Base-by-base conservation (phyloP, 2,797 vertebrate genomes). In the Tragelaphus eurycerus region DNA sequence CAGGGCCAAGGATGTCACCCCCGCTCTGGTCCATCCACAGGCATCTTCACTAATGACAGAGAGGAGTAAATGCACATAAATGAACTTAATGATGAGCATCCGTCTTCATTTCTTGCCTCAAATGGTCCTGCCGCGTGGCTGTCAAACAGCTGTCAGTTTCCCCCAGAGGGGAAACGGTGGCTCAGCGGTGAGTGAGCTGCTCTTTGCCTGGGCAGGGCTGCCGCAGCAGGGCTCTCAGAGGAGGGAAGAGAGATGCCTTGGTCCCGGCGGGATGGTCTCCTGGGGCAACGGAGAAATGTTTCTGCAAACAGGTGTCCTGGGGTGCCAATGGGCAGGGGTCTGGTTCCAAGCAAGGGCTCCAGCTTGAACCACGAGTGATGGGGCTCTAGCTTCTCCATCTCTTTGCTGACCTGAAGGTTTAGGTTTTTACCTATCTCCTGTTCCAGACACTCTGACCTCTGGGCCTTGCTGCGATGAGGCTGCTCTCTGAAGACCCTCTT, bases 21-120 rank as follows among this genome's bases (percentile, higher is more conserved):
- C 62, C 1, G 5, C 74, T 67, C 86, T 14, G 48, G 29, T 55
- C 50, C 23, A 7, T 29, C 59, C 17, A 2, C 54, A 2, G 21
- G 48, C 17, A 11, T 82, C 55, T 78, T 85, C 90, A 38, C 43
- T 89, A 74, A 48, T 7, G 89, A 62, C 48, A 6, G 46, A 71
- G 8, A 50, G 78, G 52, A 89, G 60, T 31, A 81, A 90, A 62
- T 11, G 62, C 48, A 54, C 84, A 74, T 64, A 50, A 67, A 27
- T 81, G 52, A 71, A 46, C 59, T 81, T 86, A 95, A 90, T 4
- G 57, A 55, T 16, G 62, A 89, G 71, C 62, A 59, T 91, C 81
- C 27, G 25, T 79, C 92, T 79, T 96, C 82, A 50, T 93, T 90
- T 92, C 96, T 91, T 21, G 90, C 81, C 6, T 57, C 23, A 43